Conservation (phyloP, 2,113 vertebrate genomes). For the Bagarius yarrelli region DNA sequence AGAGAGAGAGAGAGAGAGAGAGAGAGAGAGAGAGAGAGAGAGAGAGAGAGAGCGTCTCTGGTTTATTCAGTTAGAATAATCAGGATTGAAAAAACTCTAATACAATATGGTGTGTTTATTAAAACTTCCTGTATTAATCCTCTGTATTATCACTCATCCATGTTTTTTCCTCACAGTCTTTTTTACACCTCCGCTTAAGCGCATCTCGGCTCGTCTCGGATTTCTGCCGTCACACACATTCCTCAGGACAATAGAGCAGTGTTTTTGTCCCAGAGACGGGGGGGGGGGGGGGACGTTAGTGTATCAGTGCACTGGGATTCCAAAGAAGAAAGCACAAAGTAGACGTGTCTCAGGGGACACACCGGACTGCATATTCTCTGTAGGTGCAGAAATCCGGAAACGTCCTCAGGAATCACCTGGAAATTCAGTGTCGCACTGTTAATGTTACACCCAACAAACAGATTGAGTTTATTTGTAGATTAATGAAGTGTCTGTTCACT, state of each 20-base stretch:
- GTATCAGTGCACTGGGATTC: neutral
- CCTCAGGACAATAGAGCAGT: constrained; percentile 27
- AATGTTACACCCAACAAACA: too few relatives aligned
- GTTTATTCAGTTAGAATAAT: too few relatives aligned
- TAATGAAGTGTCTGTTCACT: too few relatives aligned
- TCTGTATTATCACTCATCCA: neutral
- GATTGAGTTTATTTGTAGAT: too few relatives aligned
- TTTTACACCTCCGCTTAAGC: constrained; percentile 5
- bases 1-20: too few relatives aligned
- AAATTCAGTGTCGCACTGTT: neutral
- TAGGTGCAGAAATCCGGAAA: neutral
- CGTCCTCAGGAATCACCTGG: neutral
- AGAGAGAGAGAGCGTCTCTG: too few relatives aligned
- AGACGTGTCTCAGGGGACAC: neutral
- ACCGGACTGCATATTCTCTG: neutral
- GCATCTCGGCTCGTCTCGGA: neutral
- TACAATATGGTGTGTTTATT: too few relatives aligned
- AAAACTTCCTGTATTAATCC: neutral
- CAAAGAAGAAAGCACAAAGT: neutral
- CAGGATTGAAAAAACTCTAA: too few relatives aligned
- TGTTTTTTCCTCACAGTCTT: neutral
- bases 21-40: too few relatives aligned
- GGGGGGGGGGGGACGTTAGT: neutral
- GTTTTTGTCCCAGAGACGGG: neutral
- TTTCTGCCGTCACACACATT: constrained; percentile 11